Base-by-base conservation (phyloP, 2,113 vertebrate species). In the Equus przewalskii region DNA sequence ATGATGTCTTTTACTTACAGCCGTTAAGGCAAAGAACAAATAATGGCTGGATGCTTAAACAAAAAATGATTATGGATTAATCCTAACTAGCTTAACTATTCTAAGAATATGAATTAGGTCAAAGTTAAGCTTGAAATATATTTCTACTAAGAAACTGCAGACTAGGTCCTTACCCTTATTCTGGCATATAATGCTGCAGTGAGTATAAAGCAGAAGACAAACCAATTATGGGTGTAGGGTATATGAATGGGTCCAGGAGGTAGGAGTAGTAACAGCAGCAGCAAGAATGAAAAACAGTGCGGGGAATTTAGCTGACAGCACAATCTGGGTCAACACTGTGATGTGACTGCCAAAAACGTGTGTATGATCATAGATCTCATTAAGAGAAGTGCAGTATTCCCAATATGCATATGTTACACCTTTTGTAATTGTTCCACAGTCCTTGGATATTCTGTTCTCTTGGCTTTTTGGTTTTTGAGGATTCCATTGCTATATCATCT, bases 11-110 rank as follows among this genome's bases (percentile, higher is more conserved):
- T 92, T 30, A 91, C 51, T 54, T 92, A 94, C 1, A 64, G n/a
- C 21, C 76, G 58, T 83, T 72, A 78, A 94, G 90, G 89, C n/a
- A 26, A 85, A 96, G 62, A 91, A 76, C 12, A 87, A 81, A 87
- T 26, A 82, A 90, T 91, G 60, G 28, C 58, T 86, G 13, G 8
- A 46, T 64, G 60, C n/a, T 81, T 87, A 76, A 81, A 72, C 33
- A 82, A 87, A 51, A 92, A 97, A 91, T 80, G 62, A 83, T 76
- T 76, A 62, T 62, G 21, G 44, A 82, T 88, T 82, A 89, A 24
- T 89, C 24, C 24, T 41, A 95, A 92, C 72, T 67, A 67, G 46
- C 24, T 30, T 33, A 82, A 94, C 28, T 81, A 86, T 85, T 90
- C 49, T 44, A 62, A 81, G 75, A 91, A 76, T 67, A 56, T 56